Percentiles rank a stretch among this genome's conserved stretches.
phyloP scores from a whole-genome alignment of 2,113 vertebrate species.

The Sinosuthora webbiana region DNA sequence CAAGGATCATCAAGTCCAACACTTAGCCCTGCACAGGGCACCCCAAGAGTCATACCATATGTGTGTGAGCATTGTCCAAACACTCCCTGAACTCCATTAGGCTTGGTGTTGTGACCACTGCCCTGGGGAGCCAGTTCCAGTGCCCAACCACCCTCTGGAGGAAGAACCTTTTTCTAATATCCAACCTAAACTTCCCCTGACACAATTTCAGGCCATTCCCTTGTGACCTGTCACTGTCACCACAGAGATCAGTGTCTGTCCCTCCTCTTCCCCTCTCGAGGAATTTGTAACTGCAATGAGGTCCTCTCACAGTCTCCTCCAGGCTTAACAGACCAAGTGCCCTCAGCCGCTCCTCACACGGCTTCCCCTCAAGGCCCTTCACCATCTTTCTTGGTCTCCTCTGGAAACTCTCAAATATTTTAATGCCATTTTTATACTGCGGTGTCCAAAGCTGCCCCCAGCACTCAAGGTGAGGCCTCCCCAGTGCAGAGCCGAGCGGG shows the following conservation, averaged over 20 bases:
- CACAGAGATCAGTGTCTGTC: neutral
- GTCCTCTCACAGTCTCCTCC: neutral
- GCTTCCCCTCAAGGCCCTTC: neutral
- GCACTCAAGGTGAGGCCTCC: neutral
- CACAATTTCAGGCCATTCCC: neutral
- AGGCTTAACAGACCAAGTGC: neutral
- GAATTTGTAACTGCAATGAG: neutral
- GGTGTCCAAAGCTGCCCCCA: neutral
- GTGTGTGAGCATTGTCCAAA: neutral
- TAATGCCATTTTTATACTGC: fast-evolving
- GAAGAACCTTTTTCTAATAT: neutral
- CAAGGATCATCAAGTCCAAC: neutral
- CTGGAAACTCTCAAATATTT: neutral
- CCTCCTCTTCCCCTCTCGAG: fast-evolving
- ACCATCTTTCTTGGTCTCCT: neutral
- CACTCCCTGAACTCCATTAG: fast-evolving
- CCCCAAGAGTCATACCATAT: neutral
- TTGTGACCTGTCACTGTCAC: neutral
- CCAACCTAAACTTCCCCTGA: neutral
- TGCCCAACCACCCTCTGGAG: neutral
- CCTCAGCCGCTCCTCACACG: neutral
- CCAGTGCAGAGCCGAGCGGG: neutral
- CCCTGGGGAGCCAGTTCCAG: neutral
- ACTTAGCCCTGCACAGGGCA: neutral
- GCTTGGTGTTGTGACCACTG: neutral